Percentiles rank a stretch among this genome's conserved stretches.
Conservation (phyloP, 2,797 vertebrate genomes). For the Catamblyrhynchus diadema region DNA sequence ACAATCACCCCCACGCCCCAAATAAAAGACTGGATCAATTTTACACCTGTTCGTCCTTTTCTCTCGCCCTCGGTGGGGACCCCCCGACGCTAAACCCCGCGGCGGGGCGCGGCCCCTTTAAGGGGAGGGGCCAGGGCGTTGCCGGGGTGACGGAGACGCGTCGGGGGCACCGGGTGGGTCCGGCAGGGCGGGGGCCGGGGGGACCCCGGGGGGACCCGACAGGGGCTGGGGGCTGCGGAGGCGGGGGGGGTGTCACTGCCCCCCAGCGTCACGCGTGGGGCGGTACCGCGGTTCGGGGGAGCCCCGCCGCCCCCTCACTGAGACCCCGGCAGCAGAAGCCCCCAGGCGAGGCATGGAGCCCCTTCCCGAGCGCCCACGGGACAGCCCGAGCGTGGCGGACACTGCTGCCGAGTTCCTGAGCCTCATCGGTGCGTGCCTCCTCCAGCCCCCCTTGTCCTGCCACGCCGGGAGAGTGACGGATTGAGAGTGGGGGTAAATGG, state of each 20-base stretch:
- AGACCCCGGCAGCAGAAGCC: background rate
- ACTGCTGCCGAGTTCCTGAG: constrained; percentile 20
- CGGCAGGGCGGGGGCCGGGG: background rate
- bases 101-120: constrained; percentile 53
- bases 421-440: constrained; percentile 14
- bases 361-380: background rate
- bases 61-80: too few species aligned
- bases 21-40: background rate
- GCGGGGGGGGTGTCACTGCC: too few species aligned
- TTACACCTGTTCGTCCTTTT: background rate
- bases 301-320: background rate
- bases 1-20: background rate
- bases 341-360: background rate
- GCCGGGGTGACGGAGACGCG: constrained; percentile 43
- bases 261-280: background rate
- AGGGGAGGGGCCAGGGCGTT: constrained; percentile 46
- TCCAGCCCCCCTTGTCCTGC: background rate
- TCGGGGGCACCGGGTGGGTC: background rate
- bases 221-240: background rate
- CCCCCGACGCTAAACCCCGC: accelerated
- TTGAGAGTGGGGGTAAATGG: background rate
- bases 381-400: background rate
- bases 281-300: background rate
- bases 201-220: too few species aligned
- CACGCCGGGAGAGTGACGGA: background rate